Evolutionary conservation across 2,888 invertebrate species (phyloP), one percentile per base, ranked within the genome.

Genomic region (Prosapia bicincta): DNA sequence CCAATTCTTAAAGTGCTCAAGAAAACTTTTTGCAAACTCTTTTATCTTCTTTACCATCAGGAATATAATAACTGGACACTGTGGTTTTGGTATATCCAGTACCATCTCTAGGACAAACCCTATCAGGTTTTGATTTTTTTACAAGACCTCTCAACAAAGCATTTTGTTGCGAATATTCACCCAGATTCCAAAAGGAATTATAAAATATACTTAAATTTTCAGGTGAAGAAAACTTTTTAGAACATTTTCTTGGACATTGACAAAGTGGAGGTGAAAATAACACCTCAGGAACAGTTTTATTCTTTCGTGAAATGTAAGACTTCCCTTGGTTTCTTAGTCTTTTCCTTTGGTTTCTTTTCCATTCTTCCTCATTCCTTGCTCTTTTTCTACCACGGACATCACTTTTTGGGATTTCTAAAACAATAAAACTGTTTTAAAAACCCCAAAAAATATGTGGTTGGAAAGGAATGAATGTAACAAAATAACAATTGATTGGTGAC

Each of bases 81-180:
- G 43, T 54, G 1, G 71, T 25, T 71, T 71, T 71, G n/a, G 25
- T 5, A 23, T 20, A 5, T 13, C 71, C 26, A 54, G 25, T 54
- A 15, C 54, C 54, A 71, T 71, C 71, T 71, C 71, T 43, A 13
- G 71, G 71, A 1, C 71, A 25, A 54, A 10, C 24, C 71, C 71
- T 71, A 20, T n/a, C 30, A 6, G 70, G 70, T 15, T 32, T 9
- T 70, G 30, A 23, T 23, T 70, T 70, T 3, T 54, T 3, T 23
- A 71, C 54, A 15, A 71, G 13, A 13, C 25, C 54, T n/a, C 71
- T 20, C 10, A 71, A 25, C 0, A 71, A 71, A 13, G 71, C 71
- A 26, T 71, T 71, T 71, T 71, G 71, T 54, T 71, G 38, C 1
- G 54, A 71, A n/a, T 71, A 71, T 26, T 71, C 71, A 10, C 71